These are phyloP conservation scores for Hoplostethus atlanticus DNA, from an alignment of 2,797 vertebrate species.

Conservation along the genomic window DNA sequence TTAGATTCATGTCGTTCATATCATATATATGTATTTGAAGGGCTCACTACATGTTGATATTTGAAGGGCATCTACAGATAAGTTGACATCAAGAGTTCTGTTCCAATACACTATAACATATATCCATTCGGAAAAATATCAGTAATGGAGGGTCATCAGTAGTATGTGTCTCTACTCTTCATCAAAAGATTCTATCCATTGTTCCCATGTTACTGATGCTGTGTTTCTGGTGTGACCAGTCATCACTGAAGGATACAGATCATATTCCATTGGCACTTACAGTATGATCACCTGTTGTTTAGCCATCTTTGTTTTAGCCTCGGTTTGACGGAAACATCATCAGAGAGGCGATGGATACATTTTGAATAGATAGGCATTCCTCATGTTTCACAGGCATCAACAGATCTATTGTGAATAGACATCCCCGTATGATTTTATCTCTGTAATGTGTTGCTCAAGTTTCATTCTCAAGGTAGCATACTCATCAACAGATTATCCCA, in stretches of 20 bases:
- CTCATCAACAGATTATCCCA: conserved; percentile 1
- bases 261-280: conserved; percentile 41
- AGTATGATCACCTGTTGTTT: conserved; percentile 60
- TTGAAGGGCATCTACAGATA: too few relatives aligned
- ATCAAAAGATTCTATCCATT: conserved; percentile 21
- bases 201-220: not conserved
- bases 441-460: not conserved
- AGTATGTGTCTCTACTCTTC: too few relatives aligned
- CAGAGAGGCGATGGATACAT: conserved; percentile 30
- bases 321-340: conserved; percentile 18
- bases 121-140: too few relatives aligned
- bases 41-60: too few relatives aligned
- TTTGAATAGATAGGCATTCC: conserved; percentile 41
- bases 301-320: conserved; percentile 46
- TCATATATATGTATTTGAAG: too few relatives aligned
- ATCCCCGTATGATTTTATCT: conserved; percentile 1
- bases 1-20: too few relatives aligned
- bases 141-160: too few relatives aligned
- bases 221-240: conserved; percentile 21
- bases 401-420: conserved; percentile 29
- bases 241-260: conserved; percentile 21
- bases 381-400: conserved; percentile 24
- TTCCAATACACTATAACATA: too few relatives aligned
- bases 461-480: conserved; percentile 21
- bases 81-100: too few relatives aligned